phyloP scores from a whole-genome alignment of 2,797 vertebrate genomes.

The Dermochelys coriacea region DNA sequence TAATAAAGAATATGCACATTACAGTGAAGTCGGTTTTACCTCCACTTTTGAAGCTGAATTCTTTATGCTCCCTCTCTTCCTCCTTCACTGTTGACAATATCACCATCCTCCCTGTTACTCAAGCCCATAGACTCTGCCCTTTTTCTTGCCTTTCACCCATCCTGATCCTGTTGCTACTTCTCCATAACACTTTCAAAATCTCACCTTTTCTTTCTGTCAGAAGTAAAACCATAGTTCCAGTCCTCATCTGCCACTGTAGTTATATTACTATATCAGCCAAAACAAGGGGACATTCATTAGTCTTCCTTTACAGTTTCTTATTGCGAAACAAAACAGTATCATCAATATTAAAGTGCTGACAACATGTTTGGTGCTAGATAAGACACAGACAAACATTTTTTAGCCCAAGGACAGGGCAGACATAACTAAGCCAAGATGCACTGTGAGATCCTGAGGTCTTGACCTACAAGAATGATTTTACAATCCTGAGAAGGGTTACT shows the following conservation, averaged over 20 bases:
- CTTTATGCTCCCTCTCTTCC: neutral
- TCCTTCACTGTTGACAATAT: neutral
- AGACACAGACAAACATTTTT: neutral
- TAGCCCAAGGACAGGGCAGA: neutral
- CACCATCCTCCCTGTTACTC: neutral
- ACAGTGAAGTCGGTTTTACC: neutral
- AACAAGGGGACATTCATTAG: neutral
- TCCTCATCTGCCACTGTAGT: neutral
- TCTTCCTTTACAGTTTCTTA: neutral
- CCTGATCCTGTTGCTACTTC: neutral
- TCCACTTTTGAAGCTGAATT: neutral
- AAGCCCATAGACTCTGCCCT: neutral
- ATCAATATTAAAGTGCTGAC: neutral
- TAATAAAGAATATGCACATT: neutral
- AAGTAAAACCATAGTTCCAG: neutral
- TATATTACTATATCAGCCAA: neutral
- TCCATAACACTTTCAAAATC: neutral
- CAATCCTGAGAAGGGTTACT: neutral
- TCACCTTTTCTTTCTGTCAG: neutral
- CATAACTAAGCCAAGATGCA: rapidly evolving
- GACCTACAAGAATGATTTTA: neutral
- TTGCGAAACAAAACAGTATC: neutral
- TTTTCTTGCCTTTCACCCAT: neutral
- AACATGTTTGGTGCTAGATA: neutral
- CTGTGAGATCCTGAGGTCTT: neutral